Conservation (phyloP, 2,797 vertebrate genomes). For the Peromyscus aztecus region DNA sequence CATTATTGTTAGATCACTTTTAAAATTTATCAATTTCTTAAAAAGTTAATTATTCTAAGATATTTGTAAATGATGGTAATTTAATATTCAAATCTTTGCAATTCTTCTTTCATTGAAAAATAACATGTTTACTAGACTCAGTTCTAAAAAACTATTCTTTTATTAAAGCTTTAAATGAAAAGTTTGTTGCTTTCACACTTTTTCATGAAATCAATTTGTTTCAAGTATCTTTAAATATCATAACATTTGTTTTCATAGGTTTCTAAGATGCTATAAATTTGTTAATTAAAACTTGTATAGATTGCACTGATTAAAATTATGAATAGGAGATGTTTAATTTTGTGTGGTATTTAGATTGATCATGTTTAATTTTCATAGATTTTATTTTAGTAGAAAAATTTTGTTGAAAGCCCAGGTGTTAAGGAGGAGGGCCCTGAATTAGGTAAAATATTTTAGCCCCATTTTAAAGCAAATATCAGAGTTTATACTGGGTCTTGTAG, state of each 20-base stretch:
- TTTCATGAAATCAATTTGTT: conserved; percentile 8
- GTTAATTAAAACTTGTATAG: conserved; percentile 8
- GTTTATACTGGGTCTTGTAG: neutral
- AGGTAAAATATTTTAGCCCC: neutral
- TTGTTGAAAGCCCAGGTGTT: neutral
- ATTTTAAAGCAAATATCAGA: conserved; percentile 19
- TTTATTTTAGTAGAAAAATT: conserved; percentile 5
- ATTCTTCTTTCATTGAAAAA: conserved; percentile 32
- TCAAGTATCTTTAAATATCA: conserved; percentile 2
- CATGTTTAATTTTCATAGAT: neutral
- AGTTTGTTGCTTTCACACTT: neutral
- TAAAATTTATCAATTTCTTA: neutral
- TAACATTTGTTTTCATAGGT: neutral
- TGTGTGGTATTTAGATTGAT: neutral
- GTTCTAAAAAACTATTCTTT: conserved; percentile 9
- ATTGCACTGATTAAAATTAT: neutral
- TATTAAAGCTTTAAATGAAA: conserved; percentile 32
- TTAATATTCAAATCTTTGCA: conserved; percentile 1
- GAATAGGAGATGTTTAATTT: neutral
- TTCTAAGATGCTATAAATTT: neutral
- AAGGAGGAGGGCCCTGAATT: neutral
- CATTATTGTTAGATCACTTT: conserved; percentile 24
- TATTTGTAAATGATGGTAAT: neutral
- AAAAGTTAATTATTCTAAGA: conserved; percentile 5
- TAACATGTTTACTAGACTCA: neutral